Conservation (phyloP, 1,140 invertebrate genomes). For the Ptiloglossa arizonensis region DNA sequence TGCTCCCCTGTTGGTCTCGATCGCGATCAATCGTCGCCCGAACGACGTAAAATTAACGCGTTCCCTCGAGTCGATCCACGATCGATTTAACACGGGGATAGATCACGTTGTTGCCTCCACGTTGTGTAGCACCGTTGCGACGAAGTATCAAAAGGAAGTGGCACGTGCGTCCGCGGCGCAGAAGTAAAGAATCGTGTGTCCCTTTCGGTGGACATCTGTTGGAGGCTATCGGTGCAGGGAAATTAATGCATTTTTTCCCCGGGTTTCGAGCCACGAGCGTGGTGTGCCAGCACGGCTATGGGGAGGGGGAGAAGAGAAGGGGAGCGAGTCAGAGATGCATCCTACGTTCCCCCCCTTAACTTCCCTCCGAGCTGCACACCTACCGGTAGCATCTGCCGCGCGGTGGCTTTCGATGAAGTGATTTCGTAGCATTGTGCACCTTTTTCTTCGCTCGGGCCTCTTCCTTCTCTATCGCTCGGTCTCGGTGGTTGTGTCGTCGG, state of each 20-base stretch:
- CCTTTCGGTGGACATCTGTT: constrained; percentile 50
- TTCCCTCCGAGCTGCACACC: constrained; percentile 19
- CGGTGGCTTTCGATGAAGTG: constrained; percentile 71
- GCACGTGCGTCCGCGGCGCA: constrained; percentile 15
- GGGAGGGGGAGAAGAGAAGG: background rate
- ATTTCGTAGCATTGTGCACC: constrained; percentile 66
- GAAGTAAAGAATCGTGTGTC: constrained; percentile 7
- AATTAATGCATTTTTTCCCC: constrained; percentile 58
- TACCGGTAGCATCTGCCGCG: constrained; percentile 70
- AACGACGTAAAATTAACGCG: no score
- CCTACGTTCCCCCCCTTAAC: constrained; percentile 30
- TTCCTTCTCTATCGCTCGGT: no score
- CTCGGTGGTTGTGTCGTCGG: constrained; percentile 19
- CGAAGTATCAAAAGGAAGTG: constrained; percentile 19
- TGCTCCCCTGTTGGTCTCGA: no score
- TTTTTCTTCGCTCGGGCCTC: constrained; percentile 48
- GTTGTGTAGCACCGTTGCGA: background rate
- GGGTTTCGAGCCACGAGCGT: constrained; percentile 30
- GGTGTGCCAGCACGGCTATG: no score
- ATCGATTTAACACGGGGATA: background rate
- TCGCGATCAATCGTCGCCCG: no score
- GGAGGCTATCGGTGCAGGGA: constrained; percentile 22
- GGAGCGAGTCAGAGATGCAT: constrained; percentile 30
- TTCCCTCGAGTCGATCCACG: no score
- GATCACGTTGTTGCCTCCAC: background rate